Evolutionary conservation across 2,113 vertebrate genomes (phyloP).

Genomic region (Grammomys surdaster): DNA sequence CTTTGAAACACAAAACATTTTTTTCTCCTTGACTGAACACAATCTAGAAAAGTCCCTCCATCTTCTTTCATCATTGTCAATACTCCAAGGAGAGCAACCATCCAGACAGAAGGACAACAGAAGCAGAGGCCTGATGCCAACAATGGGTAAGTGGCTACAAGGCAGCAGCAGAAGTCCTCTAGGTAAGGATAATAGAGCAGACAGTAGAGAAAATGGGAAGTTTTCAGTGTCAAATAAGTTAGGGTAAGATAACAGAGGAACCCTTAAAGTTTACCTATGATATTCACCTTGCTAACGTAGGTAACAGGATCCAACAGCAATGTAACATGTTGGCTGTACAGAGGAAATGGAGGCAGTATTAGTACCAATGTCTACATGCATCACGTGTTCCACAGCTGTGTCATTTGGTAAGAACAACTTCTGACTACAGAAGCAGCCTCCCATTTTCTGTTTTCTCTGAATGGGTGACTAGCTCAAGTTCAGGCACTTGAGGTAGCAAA

Average conservation of each 20-base stretch:
- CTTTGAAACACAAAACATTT: not conserved
- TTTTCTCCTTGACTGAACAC: not conserved
- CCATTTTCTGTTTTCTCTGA: not conserved
- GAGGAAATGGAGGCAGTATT: accelerated
- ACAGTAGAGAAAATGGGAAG: not conserved
- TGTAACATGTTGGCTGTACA: accelerated
- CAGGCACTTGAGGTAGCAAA: not conserved
- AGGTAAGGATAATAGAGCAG: not conserved
- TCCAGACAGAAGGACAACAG: not conserved
- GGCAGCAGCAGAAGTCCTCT: not conserved
- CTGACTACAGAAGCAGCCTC: not conserved
- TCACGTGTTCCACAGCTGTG: not conserved
- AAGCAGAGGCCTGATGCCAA: not conserved
- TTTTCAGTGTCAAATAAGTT: not conserved
- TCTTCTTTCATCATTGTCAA: not conserved
- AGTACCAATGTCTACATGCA: accelerated
- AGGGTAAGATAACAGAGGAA: not conserved
- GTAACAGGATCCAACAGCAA: not conserved
- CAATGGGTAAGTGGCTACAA: too few relatives aligned
- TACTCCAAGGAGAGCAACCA: not conserved
- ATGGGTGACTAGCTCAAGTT: not conserved
- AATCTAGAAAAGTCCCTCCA: not conserved
- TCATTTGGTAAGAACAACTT: not conserved
- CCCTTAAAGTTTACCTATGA: not conserved
- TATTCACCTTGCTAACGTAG: not conserved